These are phyloP conservation scores for Poeciliopsis paucimaculata DNA, from an alignment of 2,797 vertebrate species.

Conservation along the genomic window DNA sequence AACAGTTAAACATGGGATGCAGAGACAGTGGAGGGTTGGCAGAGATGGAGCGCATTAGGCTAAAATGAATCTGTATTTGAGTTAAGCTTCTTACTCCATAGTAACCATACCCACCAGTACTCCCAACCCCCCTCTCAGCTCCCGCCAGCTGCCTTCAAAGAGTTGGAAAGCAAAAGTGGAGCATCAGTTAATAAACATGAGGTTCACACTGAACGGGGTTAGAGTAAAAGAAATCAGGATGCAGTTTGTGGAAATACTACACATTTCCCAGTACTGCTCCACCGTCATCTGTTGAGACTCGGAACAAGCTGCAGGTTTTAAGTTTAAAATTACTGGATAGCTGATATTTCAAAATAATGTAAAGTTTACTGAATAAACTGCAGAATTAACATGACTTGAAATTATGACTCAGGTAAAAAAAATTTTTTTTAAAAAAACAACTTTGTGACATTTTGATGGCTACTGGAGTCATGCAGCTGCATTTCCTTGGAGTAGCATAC, in stretches of 20 bases:
- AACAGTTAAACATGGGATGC: conserved; percentile 12
- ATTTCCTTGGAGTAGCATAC: neutral
- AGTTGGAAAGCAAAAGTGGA: conserved; percentile 54
- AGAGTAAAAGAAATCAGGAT: neutral
- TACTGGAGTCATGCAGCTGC: neutral
- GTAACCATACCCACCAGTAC: conserved; percentile 43
- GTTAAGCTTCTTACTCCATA: conserved; percentile 72
- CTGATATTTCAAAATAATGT: neutral
- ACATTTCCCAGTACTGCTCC: conserved; percentile 21
- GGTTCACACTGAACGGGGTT: neutral
- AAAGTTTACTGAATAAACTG: neutral
- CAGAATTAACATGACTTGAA: neutral
- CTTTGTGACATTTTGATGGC: neutral
- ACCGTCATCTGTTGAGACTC: neutral
- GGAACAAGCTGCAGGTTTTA: neutral
- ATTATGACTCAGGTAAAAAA: neutral
- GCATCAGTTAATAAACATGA: conserved; percentile 44
- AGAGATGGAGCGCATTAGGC: conserved; percentile 40
- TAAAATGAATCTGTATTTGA: conserved; percentile 67
- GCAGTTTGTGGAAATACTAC: conserved; percentile 3
- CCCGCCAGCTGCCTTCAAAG: conserved; percentile 56
- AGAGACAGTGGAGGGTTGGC: conserved; percentile 24
- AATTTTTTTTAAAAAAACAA: neutral
- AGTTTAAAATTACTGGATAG: neutral
- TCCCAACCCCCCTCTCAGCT: conserved; percentile 28